Evolutionary conservation across 2,797 vertebrate genomes (phyloP).

Genomic region (Eptatretus atami): DNA sequence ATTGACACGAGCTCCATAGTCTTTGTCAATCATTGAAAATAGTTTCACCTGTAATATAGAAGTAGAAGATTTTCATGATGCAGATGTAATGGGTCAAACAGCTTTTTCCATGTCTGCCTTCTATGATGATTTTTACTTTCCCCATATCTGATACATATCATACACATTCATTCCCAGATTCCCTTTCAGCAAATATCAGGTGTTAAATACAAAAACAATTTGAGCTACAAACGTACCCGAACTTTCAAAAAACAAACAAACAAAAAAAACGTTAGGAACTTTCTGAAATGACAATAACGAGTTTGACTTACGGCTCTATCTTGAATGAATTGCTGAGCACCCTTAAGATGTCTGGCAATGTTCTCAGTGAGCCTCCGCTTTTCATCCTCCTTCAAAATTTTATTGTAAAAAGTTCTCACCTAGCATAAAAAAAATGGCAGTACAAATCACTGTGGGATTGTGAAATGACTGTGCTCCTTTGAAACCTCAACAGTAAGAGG

Average conservation of each 20-base stretch:
- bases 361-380: constrained; percentile 43
- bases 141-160: too few relatives aligned
- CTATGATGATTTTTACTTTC: too few relatives aligned
- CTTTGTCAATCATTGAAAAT: constrained; percentile 32
- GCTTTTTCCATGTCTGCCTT: too few relatives aligned
- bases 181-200: too few relatives aligned
- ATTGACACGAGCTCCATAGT: constrained; percentile 35
- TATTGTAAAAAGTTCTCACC: constrained; percentile 38
- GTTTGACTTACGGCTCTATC: constrained; percentile 34
- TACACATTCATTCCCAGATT: too few relatives aligned
- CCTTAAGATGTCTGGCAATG: constrained; percentile 35
- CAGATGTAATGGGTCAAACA: background rate
- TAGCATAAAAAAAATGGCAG: constrained; percentile 11
- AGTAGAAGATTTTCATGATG: background rate
- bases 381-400: constrained; percentile 40
- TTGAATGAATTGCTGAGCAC: constrained; percentile 59
- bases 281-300: background rate
- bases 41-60: constrained; percentile 29
- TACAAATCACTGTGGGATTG: too few relatives aligned
- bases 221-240: too few relatives aligned
- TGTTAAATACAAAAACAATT: too few relatives aligned
- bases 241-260: too few relatives aligned
- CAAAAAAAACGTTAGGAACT: too few relatives aligned
- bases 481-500: too few relatives aligned
- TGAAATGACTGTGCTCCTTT: too few relatives aligned